Conservation (phyloP, 2,888 invertebrate genomes). For the Hypercompe scribonia region DNA sequence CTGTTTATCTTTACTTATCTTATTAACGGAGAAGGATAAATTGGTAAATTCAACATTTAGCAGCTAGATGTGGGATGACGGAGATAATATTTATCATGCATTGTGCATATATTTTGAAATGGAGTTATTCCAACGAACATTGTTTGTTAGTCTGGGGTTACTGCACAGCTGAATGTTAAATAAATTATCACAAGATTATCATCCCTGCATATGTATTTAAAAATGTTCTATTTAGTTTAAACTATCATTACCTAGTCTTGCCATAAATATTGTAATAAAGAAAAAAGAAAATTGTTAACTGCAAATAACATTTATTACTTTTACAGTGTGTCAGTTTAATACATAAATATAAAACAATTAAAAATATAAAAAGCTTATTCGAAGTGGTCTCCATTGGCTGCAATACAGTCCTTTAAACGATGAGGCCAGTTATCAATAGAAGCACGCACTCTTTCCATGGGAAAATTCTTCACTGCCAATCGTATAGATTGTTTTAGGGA, state of each 20-base stretch:
- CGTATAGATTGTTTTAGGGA: too few species aligned
- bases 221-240: neutral
- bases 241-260: neutral
- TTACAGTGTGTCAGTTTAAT: too few species aligned
- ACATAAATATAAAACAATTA: too few species aligned
- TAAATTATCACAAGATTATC: neutral
- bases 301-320: too few species aligned
- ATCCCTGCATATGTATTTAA: neutral
- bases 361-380: too few species aligned
- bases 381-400: too few species aligned
- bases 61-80: conserved; percentile 7
- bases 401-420: too few species aligned
- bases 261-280: too few species aligned
- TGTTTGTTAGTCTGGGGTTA: neutral
- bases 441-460: too few species aligned
- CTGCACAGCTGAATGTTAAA: neutral
- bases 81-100: conserved; percentile 4
- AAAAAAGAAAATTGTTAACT: too few species aligned
- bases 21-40: conserved; percentile 23
- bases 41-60: conserved; percentile 17
- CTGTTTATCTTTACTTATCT: conserved; percentile 20
- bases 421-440: too few species aligned
- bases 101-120: neutral
- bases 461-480: too few species aligned
- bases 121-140: neutral